Base-by-base conservation (phyloP, 2,113 vertebrate genomes). In the Barbus barbus region DNA sequence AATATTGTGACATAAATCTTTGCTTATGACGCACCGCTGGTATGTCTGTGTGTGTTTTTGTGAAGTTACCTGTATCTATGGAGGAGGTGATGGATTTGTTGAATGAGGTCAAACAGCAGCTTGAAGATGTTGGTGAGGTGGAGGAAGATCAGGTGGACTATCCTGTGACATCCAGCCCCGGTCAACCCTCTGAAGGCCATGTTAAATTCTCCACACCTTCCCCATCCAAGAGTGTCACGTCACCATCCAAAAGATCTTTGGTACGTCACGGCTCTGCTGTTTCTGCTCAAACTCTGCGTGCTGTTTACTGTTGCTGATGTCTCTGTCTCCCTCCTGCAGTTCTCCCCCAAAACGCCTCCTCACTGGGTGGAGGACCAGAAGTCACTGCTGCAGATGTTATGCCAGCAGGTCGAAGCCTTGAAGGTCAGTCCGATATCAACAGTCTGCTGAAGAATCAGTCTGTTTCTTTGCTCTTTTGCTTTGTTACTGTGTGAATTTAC, bases 331-430 rank as follows among this genome's bases (percentile, higher is more conserved):
- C 67, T 1, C 86, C n/a, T 4, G 0, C 89, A 99, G 97, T 96
- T 97, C 92, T 96, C 97, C 89, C 96, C 97, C 0, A 98, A 96
- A 93, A 97, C 95, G 0, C 96, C 96, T 36, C 97, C 98, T 90
- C 96, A 94, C 63, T 99, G 98, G 98, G 96, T 95, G 77, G 97
- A 99, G 91, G 97, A 99, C 92, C 97, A 98, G 86, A 98, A 96
- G 92, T 94, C 89, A 86, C 90, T 99, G 67, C 91, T 99, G 83
- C 96, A 98, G 86, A 97, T 96, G 93, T 94, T 99, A 56, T 99
- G 96, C 91, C 96, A 98, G 86, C 96, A 98, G 93, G 95, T 99
- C 75, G 96, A 99, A 89, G 96, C 96, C 26, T 95, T 99, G 85
- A 98, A 97, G 96, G 98, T 99, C 58, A 91, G 91, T 24, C 9